Evolutionary conservation across 2,888 invertebrate genomes (phyloP), one percentile per base, ranked within the genome.

Genomic region (Nephrotoma appendiculata): DNA sequence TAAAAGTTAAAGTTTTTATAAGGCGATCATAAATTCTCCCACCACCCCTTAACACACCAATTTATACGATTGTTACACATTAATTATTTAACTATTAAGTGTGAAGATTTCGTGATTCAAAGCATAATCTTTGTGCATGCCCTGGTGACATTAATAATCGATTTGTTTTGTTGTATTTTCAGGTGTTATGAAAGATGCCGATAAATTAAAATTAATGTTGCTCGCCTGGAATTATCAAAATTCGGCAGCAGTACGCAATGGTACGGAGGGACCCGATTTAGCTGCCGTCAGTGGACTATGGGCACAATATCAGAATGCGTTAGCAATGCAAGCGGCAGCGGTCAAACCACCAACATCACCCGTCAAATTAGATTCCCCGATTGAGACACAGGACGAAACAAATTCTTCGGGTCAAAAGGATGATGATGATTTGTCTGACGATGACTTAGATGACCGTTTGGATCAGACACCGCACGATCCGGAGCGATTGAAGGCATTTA

Each of bases 401-500:
- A 97, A 96, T 89, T 97, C 97, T 88, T 96, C 97, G 87, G 97
- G 96, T 6, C 95, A 97, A 90, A 97, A 97, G 90, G 97, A 97
- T 89, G 96, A 95, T 89, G 96, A 96, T 89, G 97, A 97, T 89
- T 94, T 92, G 0, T 94, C 94, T 0, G 97, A 97, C 90, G 98
- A 97, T 90, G 98, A 98, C 90, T 96, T 96, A 87, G 98, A 98
- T 90, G 98, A 98, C 90, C 95, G 97, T 90, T 95, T 98, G 88
- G 97, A 98, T 90, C 96, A 97, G 86, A 96, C 97, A 89, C 93
- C 95, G 87, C 96, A 96, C 89, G 98, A 98, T 91, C 98, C 98
- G 0, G 98, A 98, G 92, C 94, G 98, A 91, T 95, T 98, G 88
- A 98, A 98, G 92, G 98, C 98, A 88, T 98, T 98, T 91, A 98